Base-by-base conservation (phyloP, 1,140 invertebrate genomes). In the Propsilocerus akamusi region DNA sequence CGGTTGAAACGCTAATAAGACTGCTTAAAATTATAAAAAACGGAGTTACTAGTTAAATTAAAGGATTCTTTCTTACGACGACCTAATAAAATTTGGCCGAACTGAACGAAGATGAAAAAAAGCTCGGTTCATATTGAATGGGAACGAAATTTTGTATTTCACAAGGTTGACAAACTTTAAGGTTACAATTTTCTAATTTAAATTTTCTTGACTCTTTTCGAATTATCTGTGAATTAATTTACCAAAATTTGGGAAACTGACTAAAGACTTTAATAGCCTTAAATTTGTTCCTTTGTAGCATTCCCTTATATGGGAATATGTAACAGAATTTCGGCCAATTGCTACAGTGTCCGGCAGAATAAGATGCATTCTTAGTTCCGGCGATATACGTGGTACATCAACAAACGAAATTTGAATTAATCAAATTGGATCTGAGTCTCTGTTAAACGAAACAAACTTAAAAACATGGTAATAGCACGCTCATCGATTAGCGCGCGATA, bases 1-100 rank as follows among this genome's bases (percentile, higher is more conserved):
- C n/a, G n/a, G n/a, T 41, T 41, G 34, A 41, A 41, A 41, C 34
- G 8, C 34, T 41, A 41, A 41, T 41, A 41, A 20, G 22, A 20
- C 8, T 41, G 22, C 22, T 41, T 41, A 41, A 41, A 41, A 41
- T 41, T 20, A 41, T 41, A 30, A 41, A 41, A 41, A 41, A 41
- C 34, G n/a, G n/a, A n/a, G n/a, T n/a, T n/a, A n/a, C n/a, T n/a
- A n/a, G n/a, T 41, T 41, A 41, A 41, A 20, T 17, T 41, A 20
- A 14, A 20, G 10, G 17, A 17, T 41, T 41, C 14, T 17, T 41
- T 41, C 12, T 17, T 17, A 41, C 17, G 22, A 41, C 22, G 34
- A 20, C 34, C 22, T 14, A 41, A 41, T 41, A 17, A 14, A 14
- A 17, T 41, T 2, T 30, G 7, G 2, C 14, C 28, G n/a, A n/a